A percentile compares a stretch with the other conserved stretches of the same genome.
Evolutionary conservation across 1,140 invertebrate species (phyloP).

Genomic region (Idris sp.): DNA sequence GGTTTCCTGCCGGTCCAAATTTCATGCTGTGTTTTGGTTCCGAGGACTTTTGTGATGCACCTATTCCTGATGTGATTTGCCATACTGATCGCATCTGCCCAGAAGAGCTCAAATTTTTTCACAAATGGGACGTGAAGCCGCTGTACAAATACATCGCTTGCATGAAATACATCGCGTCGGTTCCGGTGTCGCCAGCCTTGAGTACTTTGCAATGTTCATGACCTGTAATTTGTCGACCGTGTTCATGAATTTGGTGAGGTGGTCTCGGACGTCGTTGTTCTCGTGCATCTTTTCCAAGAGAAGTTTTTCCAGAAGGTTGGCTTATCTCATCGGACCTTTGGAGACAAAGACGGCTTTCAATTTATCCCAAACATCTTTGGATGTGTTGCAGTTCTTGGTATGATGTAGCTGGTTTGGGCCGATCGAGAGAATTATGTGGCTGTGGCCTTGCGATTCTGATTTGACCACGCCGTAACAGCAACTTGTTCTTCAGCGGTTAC

Average conservation of each 20-base stretch:
- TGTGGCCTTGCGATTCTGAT: too few species aligned
- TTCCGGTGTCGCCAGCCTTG: neutral
- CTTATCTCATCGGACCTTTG: too few species aligned
- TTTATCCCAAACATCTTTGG: too few species aligned
- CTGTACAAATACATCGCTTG: slow-evolving; percentile 9
- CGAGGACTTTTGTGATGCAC: slow-evolving; percentile 9
- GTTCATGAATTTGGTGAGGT: neutral
- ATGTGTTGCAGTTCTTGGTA: too few species aligned
- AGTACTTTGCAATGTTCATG: neutral
- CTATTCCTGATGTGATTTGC: slow-evolving; percentile 14
- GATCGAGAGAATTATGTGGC: too few species aligned
- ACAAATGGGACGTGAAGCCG: slow-evolving; percentile 16
- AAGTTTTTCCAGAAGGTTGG: too few species aligned
- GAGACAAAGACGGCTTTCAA: too few species aligned
- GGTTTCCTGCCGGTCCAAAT: slow-evolving; percentile 72
- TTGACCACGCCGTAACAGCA: too few species aligned
- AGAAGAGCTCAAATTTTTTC: slow-evolving; percentile 3
- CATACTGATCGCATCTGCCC: slow-evolving; percentile 26
- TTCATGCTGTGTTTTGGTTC: slow-evolving; percentile 3
- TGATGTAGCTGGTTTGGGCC: too few species aligned
- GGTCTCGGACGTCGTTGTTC: too few species aligned
- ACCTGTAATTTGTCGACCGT: slow-evolving; percentile 3
- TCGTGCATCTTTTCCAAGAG: too few species aligned
- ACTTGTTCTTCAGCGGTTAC: too few species aligned
- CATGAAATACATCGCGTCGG: neutral